Conservation (phyloP, 2,797 vertebrate genomes). For the Odontamblyopus rebecca region DNA sequence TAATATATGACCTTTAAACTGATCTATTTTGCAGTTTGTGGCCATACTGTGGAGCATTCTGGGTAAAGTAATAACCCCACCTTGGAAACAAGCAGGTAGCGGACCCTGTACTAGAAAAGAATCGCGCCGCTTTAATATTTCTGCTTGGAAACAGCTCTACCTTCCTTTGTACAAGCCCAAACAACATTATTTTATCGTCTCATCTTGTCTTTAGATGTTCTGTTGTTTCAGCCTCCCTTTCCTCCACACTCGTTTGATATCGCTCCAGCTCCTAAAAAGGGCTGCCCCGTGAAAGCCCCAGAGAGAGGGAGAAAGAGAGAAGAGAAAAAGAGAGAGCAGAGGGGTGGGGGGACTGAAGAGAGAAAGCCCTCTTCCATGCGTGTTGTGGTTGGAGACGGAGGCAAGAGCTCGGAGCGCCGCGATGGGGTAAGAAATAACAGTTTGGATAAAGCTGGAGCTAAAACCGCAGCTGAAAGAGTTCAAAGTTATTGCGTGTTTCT, state of each 20-base stretch:
- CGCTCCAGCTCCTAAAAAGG: slow-evolving; percentile 51
- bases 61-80: too few relatives aligned
- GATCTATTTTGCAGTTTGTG: too few relatives aligned
- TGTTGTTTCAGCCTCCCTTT: slow-evolving; percentile 25
- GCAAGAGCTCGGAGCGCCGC: slow-evolving; percentile 25
- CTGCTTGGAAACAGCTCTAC: too few relatives aligned
- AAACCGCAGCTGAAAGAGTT: slow-evolving; percentile 25
- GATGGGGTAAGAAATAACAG: slow-evolving; percentile 64
- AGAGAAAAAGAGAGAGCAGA: background rate
- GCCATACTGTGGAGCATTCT: too few relatives aligned
- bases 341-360: slow-evolving; percentile 15
- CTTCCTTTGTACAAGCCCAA: too few relatives aligned
- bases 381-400: slow-evolving; percentile 25
- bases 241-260: slow-evolving; percentile 16
- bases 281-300: slow-evolving; percentile 23
- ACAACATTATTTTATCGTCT: background rate
- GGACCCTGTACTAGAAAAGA: too few relatives aligned
- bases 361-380: slow-evolving; percentile 42
- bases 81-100: too few relatives aligned
- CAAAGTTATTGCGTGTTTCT: background rate
- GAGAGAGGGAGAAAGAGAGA: background rate
- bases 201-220: slow-evolving; percentile 14
- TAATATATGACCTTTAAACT: too few relatives aligned
- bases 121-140: too few relatives aligned
- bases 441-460: slow-evolving; percentile 12